phyloP scores from a whole-genome alignment of 2,797 vertebrate genomes.

The Alosa sapidissima region DNA sequence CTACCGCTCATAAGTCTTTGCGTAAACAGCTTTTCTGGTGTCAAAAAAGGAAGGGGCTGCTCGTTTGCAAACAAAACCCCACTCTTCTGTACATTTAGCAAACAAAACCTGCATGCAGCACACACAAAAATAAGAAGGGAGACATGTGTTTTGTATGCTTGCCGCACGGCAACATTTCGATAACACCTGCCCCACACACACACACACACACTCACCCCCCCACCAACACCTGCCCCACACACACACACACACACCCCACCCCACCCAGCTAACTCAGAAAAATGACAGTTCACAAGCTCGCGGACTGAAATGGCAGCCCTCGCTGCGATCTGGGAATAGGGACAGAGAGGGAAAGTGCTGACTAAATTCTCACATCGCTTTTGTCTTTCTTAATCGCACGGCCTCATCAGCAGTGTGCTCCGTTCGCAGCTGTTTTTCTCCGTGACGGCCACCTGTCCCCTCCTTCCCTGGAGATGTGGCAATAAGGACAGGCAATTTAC shows the following conservation, averaged over 20 bases:
- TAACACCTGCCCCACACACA: background rate
- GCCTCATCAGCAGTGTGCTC: conserved; percentile 54
- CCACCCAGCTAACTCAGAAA: background rate
- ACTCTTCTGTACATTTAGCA: background rate
- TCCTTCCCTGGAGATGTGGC: conserved; percentile 43
- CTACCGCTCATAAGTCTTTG: conserved; percentile 47
- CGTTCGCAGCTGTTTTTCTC: conserved; percentile 59
- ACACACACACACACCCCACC: background rate
- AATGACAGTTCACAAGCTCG: conserved; percentile 48
- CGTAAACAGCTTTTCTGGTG: conserved; percentile 47
- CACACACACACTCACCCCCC: conserved; percentile 26
- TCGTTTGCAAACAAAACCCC: conserved; percentile 52
- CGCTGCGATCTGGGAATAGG: conserved; percentile 42
- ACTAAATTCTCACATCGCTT: conserved; percentile 51
- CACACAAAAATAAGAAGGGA: background rate
- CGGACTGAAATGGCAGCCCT: conserved; percentile 47
- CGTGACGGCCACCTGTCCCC: conserved; percentile 60
- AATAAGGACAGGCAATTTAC: conserved; percentile 58
- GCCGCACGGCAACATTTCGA: background rate
- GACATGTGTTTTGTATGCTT: conserved; percentile 8
- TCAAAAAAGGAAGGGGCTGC: conserved; percentile 32
- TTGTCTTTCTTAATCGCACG: conserved; percentile 55
- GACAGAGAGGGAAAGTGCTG: conserved; percentile 51
- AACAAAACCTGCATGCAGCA: background rate
- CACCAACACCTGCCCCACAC: too few species aligned